Percentiles rank a stretch among this genome's conserved stretches.
Evolutionary conservation across 2,888 invertebrate species (phyloP).

Genomic region (Chydorus sphaericus): DNA sequence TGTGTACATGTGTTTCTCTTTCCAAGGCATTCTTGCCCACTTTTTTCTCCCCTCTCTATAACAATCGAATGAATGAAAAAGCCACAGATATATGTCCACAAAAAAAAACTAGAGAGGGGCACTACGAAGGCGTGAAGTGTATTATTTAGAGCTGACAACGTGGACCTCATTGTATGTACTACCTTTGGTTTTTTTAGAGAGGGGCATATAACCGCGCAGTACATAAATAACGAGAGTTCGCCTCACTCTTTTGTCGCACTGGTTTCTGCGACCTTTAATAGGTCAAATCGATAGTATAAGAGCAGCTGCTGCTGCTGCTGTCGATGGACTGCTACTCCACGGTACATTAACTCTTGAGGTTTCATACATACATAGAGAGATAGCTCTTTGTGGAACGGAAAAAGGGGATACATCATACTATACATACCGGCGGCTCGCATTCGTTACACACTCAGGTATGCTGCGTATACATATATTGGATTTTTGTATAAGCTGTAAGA

Average conservation of each 20-base stretch:
- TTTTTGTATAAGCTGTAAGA: too few species aligned
- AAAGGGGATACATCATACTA: too few species aligned
- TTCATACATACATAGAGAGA: neutral
- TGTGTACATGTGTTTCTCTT: neutral
- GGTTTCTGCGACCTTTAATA: neutral
- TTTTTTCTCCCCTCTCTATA: neutral
- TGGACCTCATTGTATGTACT: neutral
- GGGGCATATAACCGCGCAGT: neutral
- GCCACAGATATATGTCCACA: neutral
- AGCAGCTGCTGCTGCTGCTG: slow-evolving; percentile 1
- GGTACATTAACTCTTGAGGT: slow-evolving; percentile 6
- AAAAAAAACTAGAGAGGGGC: neutral
- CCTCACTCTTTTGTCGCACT: neutral
- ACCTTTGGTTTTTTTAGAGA: neutral
- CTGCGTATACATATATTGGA: too few species aligned
- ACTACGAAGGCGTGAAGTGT: slow-evolving; percentile 12
- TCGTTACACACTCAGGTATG: too few species aligned
- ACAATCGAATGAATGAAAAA: neutral
- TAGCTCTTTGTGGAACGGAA: too few species aligned
- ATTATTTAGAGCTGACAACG: slow-evolving; percentile 7
- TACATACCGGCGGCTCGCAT: too few species aligned
- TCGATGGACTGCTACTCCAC: slow-evolving; percentile 4
- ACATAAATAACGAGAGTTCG: slow-evolving; percentile 1
- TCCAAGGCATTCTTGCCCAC: neutral
- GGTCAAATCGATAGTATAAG: slow-evolving; percentile 3